Percentiles rank a stretch among this genome's conserved stretches.
Conservation (phyloP, 2,888 invertebrate species). For the Diadegma fenestrale region DNA sequence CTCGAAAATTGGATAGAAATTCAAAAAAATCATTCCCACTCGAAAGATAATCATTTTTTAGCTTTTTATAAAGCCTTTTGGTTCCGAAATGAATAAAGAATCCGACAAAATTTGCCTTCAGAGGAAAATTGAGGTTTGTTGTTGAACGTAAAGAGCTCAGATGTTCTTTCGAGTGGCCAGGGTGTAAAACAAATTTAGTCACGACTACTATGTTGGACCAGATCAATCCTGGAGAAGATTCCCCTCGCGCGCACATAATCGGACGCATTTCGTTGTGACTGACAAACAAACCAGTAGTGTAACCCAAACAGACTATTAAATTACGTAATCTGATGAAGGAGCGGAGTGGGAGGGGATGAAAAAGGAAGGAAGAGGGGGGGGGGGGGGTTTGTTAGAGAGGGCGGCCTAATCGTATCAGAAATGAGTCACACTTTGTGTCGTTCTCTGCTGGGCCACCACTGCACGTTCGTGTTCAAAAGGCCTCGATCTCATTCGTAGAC, state of each 20-base stretch:
- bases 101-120: not conserved
- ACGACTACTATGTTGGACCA: slow-evolving; percentile 6
- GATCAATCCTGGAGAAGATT: slow-evolving; percentile 30
- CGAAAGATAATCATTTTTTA: not conserved
- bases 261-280: slow-evolving; percentile 61
- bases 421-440: slow-evolving; percentile 76
- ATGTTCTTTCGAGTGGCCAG: not conserved
- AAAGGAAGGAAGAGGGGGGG: not conserved
- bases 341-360: slow-evolving; percentile 49
- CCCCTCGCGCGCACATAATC: slow-evolving; percentile 32
- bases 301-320: slow-evolving; percentile 80
- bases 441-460: slow-evolving; percentile 4
- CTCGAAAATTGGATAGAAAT: too few relatives aligned
- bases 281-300: slow-evolving; percentile 76
- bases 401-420: slow-evolving; percentile 79
- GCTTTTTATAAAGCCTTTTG: not conserved
- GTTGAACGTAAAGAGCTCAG: not conserved
- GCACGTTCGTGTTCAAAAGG: not conserved
- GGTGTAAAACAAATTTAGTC: not conserved
- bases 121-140: not conserved
- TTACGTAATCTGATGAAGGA: slow-evolving; percentile 76
- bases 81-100: not conserved
- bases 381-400: slow-evolving; percentile 35
- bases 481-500: not conserved
- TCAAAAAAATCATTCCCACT: too few relatives aligned